Conservation (phyloP, 1,140 invertebrate genomes). For the Zaprionus capensis region DNA sequence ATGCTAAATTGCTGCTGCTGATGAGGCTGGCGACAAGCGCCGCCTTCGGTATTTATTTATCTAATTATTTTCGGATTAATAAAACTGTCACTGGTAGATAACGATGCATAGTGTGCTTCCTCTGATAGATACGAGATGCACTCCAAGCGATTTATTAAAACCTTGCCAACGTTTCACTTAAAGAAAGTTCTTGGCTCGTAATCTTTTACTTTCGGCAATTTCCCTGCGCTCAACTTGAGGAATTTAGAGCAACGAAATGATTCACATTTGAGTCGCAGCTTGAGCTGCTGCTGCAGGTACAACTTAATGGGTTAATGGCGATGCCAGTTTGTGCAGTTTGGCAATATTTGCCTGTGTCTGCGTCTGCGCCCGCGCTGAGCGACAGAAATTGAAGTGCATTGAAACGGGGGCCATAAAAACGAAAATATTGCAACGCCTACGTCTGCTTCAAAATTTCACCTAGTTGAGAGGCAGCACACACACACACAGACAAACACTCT, state of each 20-base stretch:
- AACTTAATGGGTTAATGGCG: slow-evolving; percentile 58
- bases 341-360: slow-evolving; percentile 40
- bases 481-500: slow-evolving; percentile 32
- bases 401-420: slow-evolving; percentile 68
- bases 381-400: slow-evolving; percentile 64
- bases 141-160: neutral
- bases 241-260: slow-evolving; percentile 5
- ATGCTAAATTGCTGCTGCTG: slow-evolving; percentile 47
- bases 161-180: neutral
- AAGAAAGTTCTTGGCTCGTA: slow-evolving; percentile 1
- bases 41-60: slow-evolving; percentile 33
- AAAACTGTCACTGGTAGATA: neutral
- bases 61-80: slow-evolving; percentile 32
- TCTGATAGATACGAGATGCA: too few relatives aligned
- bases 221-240: neutral
- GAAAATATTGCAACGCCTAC: slow-evolving; percentile 72
- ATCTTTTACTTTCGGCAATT: neutral
- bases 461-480: slow-evolving; percentile 21
- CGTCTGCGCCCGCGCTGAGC: slow-evolving; percentile 6
- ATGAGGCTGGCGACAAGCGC: slow-evolving; percentile 39
- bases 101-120: neutral
- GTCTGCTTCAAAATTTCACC: slow-evolving; percentile 68
- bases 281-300: slow-evolving; percentile 31
- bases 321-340: slow-evolving; percentile 42
- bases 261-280: slow-evolving; percentile 35